phyloP scores from a whole-genome alignment of 2,888 invertebrate species.

The Polia nebulosa region DNA sequence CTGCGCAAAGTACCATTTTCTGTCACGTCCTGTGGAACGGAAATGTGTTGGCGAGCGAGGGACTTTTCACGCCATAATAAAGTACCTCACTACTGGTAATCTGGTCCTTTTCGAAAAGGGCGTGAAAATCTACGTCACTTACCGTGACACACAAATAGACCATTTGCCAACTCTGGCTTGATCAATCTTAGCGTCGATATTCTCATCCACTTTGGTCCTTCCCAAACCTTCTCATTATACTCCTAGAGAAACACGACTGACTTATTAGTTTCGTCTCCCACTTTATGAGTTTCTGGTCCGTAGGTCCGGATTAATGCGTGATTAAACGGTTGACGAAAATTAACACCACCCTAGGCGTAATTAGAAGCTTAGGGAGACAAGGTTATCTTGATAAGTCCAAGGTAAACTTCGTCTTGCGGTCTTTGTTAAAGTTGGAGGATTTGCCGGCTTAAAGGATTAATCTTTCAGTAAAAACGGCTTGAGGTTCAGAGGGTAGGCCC shows the following conservation, averaged over 20 bases:
- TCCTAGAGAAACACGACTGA: constrained; percentile 19
- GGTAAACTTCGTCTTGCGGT: constrained; percentile 36
- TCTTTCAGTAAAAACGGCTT: constrained; percentile 39
- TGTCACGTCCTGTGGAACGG: background rate
- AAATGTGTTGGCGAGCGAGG: background rate
- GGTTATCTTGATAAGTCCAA: constrained; percentile 42
- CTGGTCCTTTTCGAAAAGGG: background rate
- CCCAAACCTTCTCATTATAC: constrained; percentile 22
- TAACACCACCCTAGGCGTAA: constrained; percentile 52
- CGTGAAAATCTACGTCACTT: background rate
- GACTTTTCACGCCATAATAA: background rate
- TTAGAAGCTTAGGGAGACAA: constrained; percentile 31
- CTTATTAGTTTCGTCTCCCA: constrained; percentile 37
- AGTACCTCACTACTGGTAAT: background rate
- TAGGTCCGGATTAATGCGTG: constrained; percentile 33
- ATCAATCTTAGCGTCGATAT: constrained; percentile 26
- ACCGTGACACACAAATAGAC: too few relatives aligned
- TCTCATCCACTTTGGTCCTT: constrained; percentile 1
- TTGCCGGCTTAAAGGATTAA: constrained; percentile 41
- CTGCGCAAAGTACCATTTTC: background rate
- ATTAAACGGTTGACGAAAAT: constrained; percentile 58
- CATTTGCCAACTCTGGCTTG: constrained; percentile 6
- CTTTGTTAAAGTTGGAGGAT: constrained; percentile 39
- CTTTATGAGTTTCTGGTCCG: constrained; percentile 27
- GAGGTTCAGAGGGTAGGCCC: constrained; percentile 11